Evolutionary conservation across 2,797 vertebrate species (phyloP).

Genomic region (Oreochromis mossambicus): DNA sequence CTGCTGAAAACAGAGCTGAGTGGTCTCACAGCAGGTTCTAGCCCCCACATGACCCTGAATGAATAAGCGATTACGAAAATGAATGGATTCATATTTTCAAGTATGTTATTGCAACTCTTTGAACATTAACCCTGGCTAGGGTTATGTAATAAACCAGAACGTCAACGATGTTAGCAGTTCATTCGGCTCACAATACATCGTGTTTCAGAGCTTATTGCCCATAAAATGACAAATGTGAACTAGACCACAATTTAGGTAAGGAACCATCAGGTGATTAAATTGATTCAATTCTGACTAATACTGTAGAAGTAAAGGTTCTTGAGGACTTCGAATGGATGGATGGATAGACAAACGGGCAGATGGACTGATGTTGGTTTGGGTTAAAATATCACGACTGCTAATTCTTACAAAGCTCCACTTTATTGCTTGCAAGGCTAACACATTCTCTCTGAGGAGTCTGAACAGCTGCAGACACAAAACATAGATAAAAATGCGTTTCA

Average conservation of each 20-base stretch:
- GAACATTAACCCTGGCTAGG: neutral
- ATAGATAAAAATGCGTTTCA: neutral
- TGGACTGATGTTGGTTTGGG: neutral
- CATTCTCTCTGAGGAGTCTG: neutral
- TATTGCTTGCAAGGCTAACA: neutral
- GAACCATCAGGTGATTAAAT: neutral
- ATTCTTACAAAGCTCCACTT: neutral
- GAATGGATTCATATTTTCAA: neutral
- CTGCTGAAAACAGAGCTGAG: neutral
- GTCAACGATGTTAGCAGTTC: neutral
- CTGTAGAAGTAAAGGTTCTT: neutral
- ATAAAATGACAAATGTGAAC: neutral
- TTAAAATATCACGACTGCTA: neutral
- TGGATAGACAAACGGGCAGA: rapidly evolving
- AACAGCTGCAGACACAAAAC: neutral
- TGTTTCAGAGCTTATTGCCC: neutral
- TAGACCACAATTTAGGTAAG: neutral
- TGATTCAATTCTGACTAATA: neutral
- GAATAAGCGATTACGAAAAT: neutral
- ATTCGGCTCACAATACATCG: neutral
- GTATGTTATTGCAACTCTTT: neutral
- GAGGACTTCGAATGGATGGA: neutral
- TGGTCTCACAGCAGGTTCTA: neutral
- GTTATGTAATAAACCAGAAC: neutral
- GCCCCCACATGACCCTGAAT: neutral